Conservation (phyloP, 2,888 invertebrate species). For the Mesopsocus fuscifrons region DNA sequence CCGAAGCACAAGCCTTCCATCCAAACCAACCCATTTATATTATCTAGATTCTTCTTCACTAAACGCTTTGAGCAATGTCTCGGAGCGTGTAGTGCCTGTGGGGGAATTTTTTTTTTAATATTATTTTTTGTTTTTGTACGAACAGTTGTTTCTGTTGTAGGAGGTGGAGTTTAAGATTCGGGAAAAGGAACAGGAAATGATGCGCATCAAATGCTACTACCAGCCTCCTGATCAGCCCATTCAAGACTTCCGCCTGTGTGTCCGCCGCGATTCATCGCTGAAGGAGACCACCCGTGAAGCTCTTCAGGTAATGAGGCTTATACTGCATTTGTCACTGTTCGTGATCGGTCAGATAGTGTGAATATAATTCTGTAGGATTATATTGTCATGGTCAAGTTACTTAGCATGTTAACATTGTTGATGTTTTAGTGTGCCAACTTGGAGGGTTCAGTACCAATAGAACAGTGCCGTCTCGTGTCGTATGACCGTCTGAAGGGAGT, state of each 20-base stretch:
- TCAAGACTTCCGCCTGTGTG: constrained; percentile 33
- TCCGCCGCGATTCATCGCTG: constrained; percentile 38
- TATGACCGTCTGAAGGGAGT: constrained; percentile 43
- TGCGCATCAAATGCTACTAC: constrained; percentile 42
- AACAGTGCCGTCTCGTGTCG: constrained; percentile 49
- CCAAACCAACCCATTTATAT: too few relatives aligned
- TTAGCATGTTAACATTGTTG: too few relatives aligned
- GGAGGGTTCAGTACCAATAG: constrained; percentile 34
- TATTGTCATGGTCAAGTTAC: too few relatives aligned
- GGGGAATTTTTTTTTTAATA: too few relatives aligned
- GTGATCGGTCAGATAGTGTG: too few relatives aligned
- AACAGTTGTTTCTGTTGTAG: constrained; percentile 43
- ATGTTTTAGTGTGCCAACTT: constrained; percentile 32
- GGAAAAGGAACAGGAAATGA: constrained; percentile 39
- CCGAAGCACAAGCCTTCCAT: too few relatives aligned
- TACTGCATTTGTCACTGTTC: background rate
- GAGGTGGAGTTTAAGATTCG: constrained; percentile 36
- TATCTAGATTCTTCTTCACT: too few relatives aligned
- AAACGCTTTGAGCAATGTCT: too few relatives aligned
- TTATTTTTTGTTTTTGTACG: too few relatives aligned
- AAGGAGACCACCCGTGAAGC: constrained; percentile 37
- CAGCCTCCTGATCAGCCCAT: constrained; percentile 36
- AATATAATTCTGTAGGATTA: too few relatives aligned
- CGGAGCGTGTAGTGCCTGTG: too few relatives aligned
- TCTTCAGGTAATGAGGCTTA: constrained; percentile 27